Percentiles rank a stretch among this genome's conserved stretches.
These are phyloP conservation scores for Lordiphosa collinella DNA, from an alignment of 1,140 invertebrate genomes.

Conservation along the genomic window DNA sequence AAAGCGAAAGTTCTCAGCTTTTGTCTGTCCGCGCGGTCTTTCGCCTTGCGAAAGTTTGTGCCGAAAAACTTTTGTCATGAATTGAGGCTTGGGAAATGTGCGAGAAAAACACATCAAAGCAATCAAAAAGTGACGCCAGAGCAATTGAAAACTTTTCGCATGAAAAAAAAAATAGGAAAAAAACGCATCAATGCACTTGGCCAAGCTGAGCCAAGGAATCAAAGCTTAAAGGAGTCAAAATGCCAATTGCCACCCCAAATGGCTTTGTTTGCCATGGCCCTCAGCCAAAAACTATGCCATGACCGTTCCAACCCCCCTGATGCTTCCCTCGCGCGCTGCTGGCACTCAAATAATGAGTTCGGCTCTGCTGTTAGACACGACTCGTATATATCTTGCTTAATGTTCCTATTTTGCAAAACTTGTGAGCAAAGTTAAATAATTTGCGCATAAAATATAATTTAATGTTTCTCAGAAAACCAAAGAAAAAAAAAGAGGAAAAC, in stretches of 20 bases:
- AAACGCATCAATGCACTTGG: slow-evolving; percentile 66
- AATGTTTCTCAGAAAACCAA: slow-evolving; percentile 29
- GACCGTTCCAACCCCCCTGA: too few species aligned
- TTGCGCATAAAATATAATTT: slow-evolving; percentile 74
- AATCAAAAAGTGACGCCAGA: slow-evolving; percentile 79
- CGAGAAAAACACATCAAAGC: slow-evolving; percentile 76
- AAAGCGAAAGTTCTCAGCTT: slow-evolving; percentile 75
- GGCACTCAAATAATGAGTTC: slow-evolving; percentile 52
- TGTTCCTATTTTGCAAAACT: slow-evolving; percentile 67
- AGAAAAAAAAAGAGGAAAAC: too few species aligned
- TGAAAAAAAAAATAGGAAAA: slow-evolving; percentile 37
- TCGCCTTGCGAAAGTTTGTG: slow-evolving; percentile 23
- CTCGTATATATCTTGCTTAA: slow-evolving; percentile 34
- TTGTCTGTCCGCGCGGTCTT: slow-evolving; percentile 37
- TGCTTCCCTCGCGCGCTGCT: slow-evolving; percentile 15
- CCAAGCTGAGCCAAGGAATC: slow-evolving; percentile 4
- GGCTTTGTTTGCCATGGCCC: slow-evolving; percentile 71
- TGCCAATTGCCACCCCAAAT: slow-evolving; percentile 60
- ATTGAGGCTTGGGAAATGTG: slow-evolving; percentile 75
- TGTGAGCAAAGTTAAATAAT: slow-evolving; percentile 66
- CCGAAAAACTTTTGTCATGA: slow-evolving; percentile 75
- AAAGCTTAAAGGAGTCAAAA: slow-evolving; percentile 28
- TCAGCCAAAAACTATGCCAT: slow-evolving; percentile 40
- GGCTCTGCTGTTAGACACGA: slow-evolving; percentile 1
- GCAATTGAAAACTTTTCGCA: slow-evolving; percentile 78